Percentiles rank a stretch among this genome's conserved stretches.
phyloP scores from a whole-genome alignment of 2,888 invertebrate genomes.

The Beris morrisii region DNA sequence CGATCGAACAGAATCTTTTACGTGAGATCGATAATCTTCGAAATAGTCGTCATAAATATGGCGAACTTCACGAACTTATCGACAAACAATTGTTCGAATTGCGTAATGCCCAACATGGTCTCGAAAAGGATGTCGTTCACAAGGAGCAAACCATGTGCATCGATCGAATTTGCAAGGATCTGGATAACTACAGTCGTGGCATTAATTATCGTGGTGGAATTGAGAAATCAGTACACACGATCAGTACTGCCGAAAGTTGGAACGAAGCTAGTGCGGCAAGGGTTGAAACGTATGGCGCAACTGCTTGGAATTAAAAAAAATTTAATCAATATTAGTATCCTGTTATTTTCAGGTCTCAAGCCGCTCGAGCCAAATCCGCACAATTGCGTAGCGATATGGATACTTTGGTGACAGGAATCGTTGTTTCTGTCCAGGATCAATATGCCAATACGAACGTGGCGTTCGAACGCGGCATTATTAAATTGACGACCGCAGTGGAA shows the following conservation, averaged over 20 bases:
- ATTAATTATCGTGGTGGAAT: conserved; percentile 86
- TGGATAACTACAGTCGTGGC: conserved; percentile 78
- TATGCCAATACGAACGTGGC: conserved; percentile 85
- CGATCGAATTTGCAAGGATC: conserved; percentile 81
- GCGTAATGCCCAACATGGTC: conserved; percentile 79
- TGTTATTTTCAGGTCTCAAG: conserved; percentile 63
- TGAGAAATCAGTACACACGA: conserved; percentile 82
- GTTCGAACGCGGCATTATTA: conserved; percentile 73
- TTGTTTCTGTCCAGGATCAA: conserved; percentile 84
- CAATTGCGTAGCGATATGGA: conserved; percentile 80
- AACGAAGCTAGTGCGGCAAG: conserved; percentile 68
- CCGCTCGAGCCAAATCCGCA: conserved; percentile 75
- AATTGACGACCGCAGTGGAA: conserved; percentile 80
- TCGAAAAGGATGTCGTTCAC: conserved; percentile 85
- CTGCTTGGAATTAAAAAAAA: not conserved
- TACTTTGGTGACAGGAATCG: conserved; percentile 74
- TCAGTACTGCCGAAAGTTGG: conserved; percentile 82
- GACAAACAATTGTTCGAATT: conserved; percentile 68
- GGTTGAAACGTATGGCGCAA: conserved; percentile 47
- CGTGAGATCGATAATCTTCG: conserved; percentile 82
- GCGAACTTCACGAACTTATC: conserved; percentile 68
- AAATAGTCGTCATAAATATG: conserved; percentile 76
- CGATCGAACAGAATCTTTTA: conserved; percentile 81
- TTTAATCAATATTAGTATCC: not conserved
- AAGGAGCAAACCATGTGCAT: conserved; percentile 87